Base-by-base conservation (phyloP, 1,140 invertebrate genomes). In the Spodoptera frugiperda region DNA sequence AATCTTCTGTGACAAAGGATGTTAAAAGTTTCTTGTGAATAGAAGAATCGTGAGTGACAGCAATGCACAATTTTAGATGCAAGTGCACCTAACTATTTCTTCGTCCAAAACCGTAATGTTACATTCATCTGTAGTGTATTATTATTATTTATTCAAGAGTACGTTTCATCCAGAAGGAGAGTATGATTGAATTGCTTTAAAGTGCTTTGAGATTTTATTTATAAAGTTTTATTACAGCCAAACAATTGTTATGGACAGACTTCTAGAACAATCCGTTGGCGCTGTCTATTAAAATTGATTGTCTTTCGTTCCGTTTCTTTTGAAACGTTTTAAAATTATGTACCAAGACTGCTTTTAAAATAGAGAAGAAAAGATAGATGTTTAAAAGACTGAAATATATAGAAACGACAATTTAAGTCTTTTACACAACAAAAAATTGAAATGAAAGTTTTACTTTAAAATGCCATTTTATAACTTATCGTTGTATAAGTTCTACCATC, bases 231-330 rank as follows among this genome's bases (percentile, higher is more conserved):
- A 51, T n/a, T 70, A 33, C 51, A 57, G 21, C 51, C 33, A 72
- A 72, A 55, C 68, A 72, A 55, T 72, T 53, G 49, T 39, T 72
- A 57, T 57, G 57, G 68, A 72, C 39, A 55, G 68, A 57, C 51
- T 57, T 33, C 53, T 44, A 21, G 25, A 46, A 54, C 44, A 72
- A 72, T 44, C 70, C 57, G 46, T 19, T 25, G 30, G 14, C 17
- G 51, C 53, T 59, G 44, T 75, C 65, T 65, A 51, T 61, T 70
- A 51, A 39, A 48, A 33, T 77, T 57, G 53, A 77, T 59, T 77
- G 48, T 49, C 63, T 48, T 49, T 19, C 15, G 11, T 49, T 63
- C 59, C 33, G 68, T 71, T 55, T 71, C 48, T 71, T 71, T 71
- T 71, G 53, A 71, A 15, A 33, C n/a, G 33, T 51, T 6, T 44